A percentile compares a stretch with the other conserved stretches of the same genome.
These are phyloP conservation scores for Poecile atricapillus DNA, from an alignment of 2,113 vertebrate genomes.

Conservation along the genomic window DNA sequence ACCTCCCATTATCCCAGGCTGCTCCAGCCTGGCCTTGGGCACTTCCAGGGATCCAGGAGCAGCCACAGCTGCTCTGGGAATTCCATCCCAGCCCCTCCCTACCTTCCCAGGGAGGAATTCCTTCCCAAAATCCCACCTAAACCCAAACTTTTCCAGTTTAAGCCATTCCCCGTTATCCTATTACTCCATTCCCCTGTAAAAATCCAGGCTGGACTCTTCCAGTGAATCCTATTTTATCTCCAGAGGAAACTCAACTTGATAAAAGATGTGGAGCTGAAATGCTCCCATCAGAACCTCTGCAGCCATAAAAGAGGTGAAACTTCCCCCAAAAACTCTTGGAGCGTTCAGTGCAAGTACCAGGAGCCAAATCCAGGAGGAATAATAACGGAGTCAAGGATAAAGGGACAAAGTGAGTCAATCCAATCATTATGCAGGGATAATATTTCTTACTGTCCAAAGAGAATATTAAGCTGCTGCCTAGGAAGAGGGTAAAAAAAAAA, in stretches of 20 bases:
- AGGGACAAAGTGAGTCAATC: conserved; percentile 36
- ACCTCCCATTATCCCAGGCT: accelerated
- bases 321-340: background rate
- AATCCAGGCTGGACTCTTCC: background rate
- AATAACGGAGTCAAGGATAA: conserved; percentile 44
- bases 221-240: background rate
- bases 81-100: background rate
- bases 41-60: background rate
- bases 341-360: background rate
- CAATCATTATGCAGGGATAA: conserved; percentile 38
- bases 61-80: background rate
- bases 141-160: background rate
- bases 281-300: background rate
- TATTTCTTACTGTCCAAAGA: conserved; percentile 46
- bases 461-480: conserved; percentile 36
- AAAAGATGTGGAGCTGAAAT: background rate
- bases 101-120: background rate
- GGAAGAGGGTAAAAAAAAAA: background rate
- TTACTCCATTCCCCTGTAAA: background rate
- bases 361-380: background rate
- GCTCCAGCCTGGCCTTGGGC: accelerated
- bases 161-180: accelerated
- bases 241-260: background rate
- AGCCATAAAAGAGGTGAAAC: background rate
- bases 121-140: background rate